Evolutionary conservation across 1,140 invertebrate genomes (phyloP).

Genomic region (Oryctes rhinoceros): DNA sequence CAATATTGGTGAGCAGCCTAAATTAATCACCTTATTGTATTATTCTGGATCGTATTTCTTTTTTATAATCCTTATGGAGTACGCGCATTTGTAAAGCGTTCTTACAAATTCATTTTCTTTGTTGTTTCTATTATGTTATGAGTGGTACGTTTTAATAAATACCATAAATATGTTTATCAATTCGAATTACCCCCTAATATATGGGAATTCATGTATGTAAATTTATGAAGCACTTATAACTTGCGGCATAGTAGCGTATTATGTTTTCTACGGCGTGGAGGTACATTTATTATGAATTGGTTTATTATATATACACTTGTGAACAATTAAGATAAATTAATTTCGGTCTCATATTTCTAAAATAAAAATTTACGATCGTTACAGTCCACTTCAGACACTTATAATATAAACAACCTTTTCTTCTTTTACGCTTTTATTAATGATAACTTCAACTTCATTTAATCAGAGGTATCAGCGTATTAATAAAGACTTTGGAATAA

Average conservation of each 20-base stretch:
- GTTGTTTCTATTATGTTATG: neutral
- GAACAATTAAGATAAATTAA: conserved; percentile 30
- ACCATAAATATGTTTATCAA: neutral
- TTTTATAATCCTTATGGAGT: too few relatives aligned
- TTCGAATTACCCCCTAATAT: neutral
- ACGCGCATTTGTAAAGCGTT: too few relatives aligned
- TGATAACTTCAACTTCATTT: conserved; percentile 12
- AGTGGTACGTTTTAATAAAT: neutral
- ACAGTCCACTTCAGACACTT: conserved; percentile 25
- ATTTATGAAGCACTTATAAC: conserved; percentile 43
- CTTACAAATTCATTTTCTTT: neutral
- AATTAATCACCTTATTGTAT: conserved; percentile 6
- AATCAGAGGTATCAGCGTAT: neutral
- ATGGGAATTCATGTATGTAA: neutral
- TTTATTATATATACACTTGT: conserved; percentile 31
- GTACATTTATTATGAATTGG: conserved; percentile 1
- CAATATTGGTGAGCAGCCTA: conserved; percentile 67
- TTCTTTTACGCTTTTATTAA: neutral
- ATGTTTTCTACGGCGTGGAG: neutral
- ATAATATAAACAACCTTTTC: conserved; percentile 5
- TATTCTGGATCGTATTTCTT: too few relatives aligned
- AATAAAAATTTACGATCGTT: conserved; percentile 19
- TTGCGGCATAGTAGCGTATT: conserved; percentile 16
- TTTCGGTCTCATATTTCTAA: conserved; percentile 17
- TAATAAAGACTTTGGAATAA: neutral